phyloP scores from a whole-genome alignment of 1,140 invertebrate species.

The Medauroidea extradentata region DNA sequence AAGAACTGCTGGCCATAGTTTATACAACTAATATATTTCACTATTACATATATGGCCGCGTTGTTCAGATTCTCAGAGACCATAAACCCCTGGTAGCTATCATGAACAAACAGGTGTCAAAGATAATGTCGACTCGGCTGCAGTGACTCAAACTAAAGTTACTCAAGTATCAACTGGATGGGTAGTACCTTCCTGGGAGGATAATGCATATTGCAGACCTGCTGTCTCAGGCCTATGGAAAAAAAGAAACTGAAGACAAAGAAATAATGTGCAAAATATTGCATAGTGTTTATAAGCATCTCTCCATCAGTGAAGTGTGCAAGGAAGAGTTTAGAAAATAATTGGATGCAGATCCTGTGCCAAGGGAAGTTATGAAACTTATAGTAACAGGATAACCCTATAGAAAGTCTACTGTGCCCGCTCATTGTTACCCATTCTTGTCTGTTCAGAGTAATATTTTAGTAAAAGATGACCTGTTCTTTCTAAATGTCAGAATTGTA shows the following conservation, averaged over 20 bases:
- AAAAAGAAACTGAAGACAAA: slow-evolving; percentile 7
- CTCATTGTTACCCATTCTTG: slow-evolving; percentile 15
- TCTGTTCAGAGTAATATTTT: slow-evolving; percentile 24
- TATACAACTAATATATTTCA: slow-evolving; percentile 24
- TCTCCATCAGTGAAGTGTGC: no score
- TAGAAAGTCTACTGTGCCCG: neutral
- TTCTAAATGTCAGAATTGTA: slow-evolving; percentile 30
- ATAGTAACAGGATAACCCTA: slow-evolving; percentile 15
- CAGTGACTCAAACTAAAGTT: slow-evolving; percentile 32
- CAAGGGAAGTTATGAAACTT: neutral
- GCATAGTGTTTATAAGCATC: no score
- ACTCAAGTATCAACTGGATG: slow-evolving; percentile 28
- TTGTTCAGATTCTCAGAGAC: slow-evolving; percentile 20
- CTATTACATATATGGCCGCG: slow-evolving; percentile 24
- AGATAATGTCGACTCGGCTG: slow-evolving; percentile 27
- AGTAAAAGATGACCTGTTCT: slow-evolving; percentile 27
- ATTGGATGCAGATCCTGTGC: neutral
- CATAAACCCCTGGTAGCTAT: slow-evolving; percentile 31
- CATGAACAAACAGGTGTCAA: no score
- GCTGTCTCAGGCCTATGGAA: slow-evolving; percentile 21
- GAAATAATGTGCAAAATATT: neutral
- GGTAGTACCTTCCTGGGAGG: slow-evolving; percentile 30
- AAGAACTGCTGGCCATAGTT: slow-evolving; percentile 19
- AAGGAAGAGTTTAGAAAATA: no score
- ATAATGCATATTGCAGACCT: slow-evolving; percentile 31